Evolutionary conservation across 2,113 vertebrate genomes (phyloP), one percentile per base, ranked within the genome.

Genomic region (Sardina pilchardus): DNA sequence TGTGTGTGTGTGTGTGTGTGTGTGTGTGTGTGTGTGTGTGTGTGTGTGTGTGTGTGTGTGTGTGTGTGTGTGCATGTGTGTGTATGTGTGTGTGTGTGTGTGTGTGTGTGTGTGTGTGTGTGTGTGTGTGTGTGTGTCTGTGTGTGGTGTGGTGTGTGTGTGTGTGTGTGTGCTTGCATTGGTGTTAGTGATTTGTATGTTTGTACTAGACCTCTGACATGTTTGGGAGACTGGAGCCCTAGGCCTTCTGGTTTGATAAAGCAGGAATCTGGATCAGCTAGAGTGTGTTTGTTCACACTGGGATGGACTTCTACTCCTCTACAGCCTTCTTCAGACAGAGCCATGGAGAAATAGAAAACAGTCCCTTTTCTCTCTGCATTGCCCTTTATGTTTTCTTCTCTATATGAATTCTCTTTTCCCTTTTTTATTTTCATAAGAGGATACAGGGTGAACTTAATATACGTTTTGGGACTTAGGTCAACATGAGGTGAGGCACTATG

Each of bases 1-100:
- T 67, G 63, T 71, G 63, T 26, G 24, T 71, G 24, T 71, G 63
- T 71, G 26, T 71, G 63, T 71, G 63, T 63, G 56, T 63, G 56
- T 63, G 81, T 82, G 63, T 42, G n/a, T 56, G 63, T 53, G 14
- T 63, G 56, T 63, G 19, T 17, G 16, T 56, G 53, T 45, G 44
- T 63, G 17, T 59, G 56, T 59, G 56, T 21, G 12, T 59, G 12
- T 59, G 56, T 59, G 56, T 59, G 56, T 59, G 56, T 59, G 56
- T 59, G 56, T 67, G 63, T 71, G 63, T 26, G 24, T 71, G 24
- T 71, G 63, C 34, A 8, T 71, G 63, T 71, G 63, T 63, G 56
- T 63, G 56, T 63, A 63, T 82, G 63, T 42, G n/a, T 56, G 63
- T 53, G 14, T 63, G 56, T 63, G 19, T 17, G 16, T 56, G 53